phyloP scores from a whole-genome alignment of 2,888 invertebrate genomes.

The Acanthopleura granulata region DNA sequence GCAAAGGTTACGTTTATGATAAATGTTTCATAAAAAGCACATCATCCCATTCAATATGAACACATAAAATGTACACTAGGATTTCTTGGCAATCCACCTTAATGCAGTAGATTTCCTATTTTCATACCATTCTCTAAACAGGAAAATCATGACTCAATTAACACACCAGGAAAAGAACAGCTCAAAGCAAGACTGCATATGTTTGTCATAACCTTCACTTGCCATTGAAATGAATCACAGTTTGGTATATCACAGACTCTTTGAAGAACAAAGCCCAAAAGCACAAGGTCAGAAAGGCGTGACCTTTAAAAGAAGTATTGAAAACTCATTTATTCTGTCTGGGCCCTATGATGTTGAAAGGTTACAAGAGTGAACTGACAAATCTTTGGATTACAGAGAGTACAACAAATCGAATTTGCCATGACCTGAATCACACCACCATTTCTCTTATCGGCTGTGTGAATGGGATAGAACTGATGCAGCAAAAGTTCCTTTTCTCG shows the following conservation, averaged over 20 bases:
- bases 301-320: neutral
- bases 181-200: neutral
- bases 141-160: too few species aligned
- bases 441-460: too few species aligned
- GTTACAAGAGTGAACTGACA: neutral
- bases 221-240: neutral
- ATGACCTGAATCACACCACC: too few species aligned
- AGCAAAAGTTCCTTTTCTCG: too few species aligned
- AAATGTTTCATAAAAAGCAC: too few species aligned
- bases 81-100: too few species aligned
- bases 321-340: conserved; percentile 2
- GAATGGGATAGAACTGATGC: too few species aligned
- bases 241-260: neutral
- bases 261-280: neutral
- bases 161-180: neutral
- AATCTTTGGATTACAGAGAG: conserved; percentile 1
- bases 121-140: too few species aligned
- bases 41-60: too few species aligned
- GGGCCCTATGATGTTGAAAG: neutral
- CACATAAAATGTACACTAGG: too few species aligned
- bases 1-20: neutral
- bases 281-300: neutral
- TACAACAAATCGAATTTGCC: neutral
- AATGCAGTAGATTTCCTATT: too few species aligned
- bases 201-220: neutral